These are phyloP conservation scores for Paguma larvata DNA, from an alignment of 2,797 vertebrate species.

Conservation along the genomic window DNA sequence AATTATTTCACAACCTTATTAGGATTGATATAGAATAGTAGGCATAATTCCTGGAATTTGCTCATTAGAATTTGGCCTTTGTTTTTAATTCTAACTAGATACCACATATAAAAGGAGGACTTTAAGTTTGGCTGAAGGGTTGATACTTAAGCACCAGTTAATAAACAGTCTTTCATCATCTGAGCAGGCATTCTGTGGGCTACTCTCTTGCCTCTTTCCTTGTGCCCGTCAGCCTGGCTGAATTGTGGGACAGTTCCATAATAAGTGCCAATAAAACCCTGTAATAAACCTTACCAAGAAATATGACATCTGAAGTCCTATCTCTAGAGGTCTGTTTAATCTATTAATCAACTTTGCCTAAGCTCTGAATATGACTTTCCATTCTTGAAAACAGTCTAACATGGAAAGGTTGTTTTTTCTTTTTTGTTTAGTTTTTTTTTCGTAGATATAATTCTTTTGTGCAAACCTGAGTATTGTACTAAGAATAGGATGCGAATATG, in stretches of 20 bases:
- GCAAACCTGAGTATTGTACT: slow-evolving; percentile 16
- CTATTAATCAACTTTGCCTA: slow-evolving; percentile 43
- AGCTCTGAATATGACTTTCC: slow-evolving; percentile 58
- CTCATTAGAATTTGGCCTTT: neutral
- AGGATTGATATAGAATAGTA: neutral
- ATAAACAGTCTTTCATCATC: neutral
- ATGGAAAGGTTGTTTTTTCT: neutral
- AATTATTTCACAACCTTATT: neutral
- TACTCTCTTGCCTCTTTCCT: neutral
- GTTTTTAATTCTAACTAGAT: slow-evolving; percentile 59
- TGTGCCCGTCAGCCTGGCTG: neutral
- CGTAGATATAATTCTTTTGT: slow-evolving; percentile 42
- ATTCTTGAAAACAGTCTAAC: slow-evolving; percentile 18
- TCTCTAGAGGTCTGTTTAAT: slow-evolving; percentile 34
- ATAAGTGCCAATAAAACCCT: neutral
- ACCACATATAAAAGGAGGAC: neutral
- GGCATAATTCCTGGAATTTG: neutral
- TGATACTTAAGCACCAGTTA: neutral
- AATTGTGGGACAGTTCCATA: neutral
- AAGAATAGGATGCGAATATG: slow-evolving; percentile 46
- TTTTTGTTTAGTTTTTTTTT: too few relatives aligned
- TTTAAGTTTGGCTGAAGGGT: neutral
- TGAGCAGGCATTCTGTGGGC: neutral
- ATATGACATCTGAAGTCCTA: neutral
- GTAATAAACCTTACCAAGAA: slow-evolving; percentile 20